These are phyloP conservation scores for Gallinago stenura DNA, from an alignment of 2,797 vertebrate species.

Conservation along the genomic window DNA sequence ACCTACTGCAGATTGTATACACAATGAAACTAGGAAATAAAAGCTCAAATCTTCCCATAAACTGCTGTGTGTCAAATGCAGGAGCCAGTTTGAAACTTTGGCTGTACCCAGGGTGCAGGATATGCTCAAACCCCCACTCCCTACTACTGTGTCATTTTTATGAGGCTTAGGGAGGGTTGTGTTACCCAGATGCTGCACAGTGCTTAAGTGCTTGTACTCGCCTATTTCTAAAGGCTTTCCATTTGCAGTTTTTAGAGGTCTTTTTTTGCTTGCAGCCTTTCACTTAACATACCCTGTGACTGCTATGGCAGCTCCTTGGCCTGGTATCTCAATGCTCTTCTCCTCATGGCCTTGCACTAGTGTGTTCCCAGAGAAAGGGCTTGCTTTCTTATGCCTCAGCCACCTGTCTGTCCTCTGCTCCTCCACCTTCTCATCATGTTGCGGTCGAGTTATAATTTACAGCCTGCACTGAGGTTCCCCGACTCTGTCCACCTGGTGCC, in stretches of 20 bases:
- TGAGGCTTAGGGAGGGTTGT: neutral
- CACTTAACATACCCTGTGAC: neutral
- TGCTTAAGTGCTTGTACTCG: neutral
- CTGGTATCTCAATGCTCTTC: neutral
- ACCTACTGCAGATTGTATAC: neutral
- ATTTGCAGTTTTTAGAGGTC: neutral
- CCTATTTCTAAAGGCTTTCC: neutral
- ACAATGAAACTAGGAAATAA: neutral
- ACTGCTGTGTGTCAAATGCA: neutral
- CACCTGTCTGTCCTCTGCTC: neutral
- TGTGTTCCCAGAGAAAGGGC: neutral
- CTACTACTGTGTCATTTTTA: neutral
- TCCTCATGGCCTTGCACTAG: neutral
- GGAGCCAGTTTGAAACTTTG: neutral
- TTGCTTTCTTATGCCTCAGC: neutral
- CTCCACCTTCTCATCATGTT: rapidly evolving
- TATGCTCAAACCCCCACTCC: neutral
- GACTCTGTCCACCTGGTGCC: neutral
- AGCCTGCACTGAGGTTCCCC: neutral
- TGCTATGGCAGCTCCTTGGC: neutral
- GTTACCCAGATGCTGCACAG: neutral
- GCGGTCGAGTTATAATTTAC: neutral
- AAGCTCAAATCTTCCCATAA: neutral
- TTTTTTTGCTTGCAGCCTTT: neutral
- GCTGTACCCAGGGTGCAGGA: neutral